These are phyloP conservation scores for Microcebus jonahi DNA, from an alignment of 2,113 vertebrate species.

Conservation along the genomic window DNA sequence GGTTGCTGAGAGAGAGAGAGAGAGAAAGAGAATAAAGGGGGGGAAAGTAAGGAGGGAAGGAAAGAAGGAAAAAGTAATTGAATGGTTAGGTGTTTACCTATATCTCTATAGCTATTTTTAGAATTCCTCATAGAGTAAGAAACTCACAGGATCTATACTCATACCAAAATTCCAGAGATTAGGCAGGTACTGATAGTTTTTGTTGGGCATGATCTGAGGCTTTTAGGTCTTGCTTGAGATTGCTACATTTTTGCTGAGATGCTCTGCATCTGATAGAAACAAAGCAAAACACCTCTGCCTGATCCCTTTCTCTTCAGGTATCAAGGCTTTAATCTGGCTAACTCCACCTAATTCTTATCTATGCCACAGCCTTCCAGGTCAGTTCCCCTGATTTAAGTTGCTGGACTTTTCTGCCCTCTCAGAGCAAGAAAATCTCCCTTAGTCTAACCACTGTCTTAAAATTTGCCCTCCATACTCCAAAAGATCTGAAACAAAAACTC, in stretches of 20 bases:
- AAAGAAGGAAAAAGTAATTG: background rate
- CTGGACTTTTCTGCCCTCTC: background rate
- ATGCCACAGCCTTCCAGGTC: background rate
- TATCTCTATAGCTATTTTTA: background rate
- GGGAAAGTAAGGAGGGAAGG: too few species aligned
- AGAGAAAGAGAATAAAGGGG: background rate
- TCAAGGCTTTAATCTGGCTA: background rate
- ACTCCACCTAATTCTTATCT: background rate
- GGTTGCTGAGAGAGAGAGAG: background rate
- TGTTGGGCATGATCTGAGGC: background rate
- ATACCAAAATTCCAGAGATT: background rate
- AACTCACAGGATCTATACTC: background rate
- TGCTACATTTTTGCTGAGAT: background rate
- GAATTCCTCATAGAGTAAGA: background rate
- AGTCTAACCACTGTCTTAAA: background rate
- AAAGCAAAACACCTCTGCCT: background rate
- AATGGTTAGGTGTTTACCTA: background rate
- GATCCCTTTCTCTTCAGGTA: background rate
- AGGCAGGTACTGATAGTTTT: background rate
- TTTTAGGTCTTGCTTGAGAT: background rate
- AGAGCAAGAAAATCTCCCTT: conserved; percentile 30
- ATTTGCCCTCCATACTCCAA: background rate
- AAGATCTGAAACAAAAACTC: background rate
- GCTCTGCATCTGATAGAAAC: background rate
- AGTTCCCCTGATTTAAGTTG: background rate